Base-by-base conservation (phyloP, 2,113 vertebrate species). In the Siphamia tubifer region DNA sequence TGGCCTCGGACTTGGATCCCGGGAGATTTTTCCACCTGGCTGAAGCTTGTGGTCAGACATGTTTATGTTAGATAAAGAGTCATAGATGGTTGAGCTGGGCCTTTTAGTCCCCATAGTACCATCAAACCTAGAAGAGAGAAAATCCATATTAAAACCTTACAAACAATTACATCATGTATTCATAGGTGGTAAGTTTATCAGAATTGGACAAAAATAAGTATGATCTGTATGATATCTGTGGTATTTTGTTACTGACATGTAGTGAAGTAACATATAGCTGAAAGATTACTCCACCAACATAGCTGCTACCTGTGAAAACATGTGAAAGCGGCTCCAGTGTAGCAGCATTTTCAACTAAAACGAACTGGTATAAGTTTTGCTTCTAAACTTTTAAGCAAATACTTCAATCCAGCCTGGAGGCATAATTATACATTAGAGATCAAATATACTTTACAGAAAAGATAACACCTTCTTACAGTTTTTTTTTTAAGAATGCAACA, bases 61-160 rank as follows among this genome's bases (percentile, higher is more conserved):
- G 69, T 72, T 88, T 72, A 66, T 65, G 65, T 75, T 78, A 48
- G 71, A 72, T 58, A 80, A 30, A 43, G 77, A 80, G 62, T 90
- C 80, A 56, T 80, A 78, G 20, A 68, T 39, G 65, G 55, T 80
- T 78, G 76, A 74, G 63, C 62, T 87, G 82, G 73, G 73, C 45
- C 79, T 84, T 86, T 85, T 90, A 49, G 87, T 92, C 64, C n/a
- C 89, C 91, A 92, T 93, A 35, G 62, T 71, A 77, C 57, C 85
- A 91, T 83, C 81, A 53, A 84, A 82, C 81, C 91, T 92, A 57
- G 58, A 81, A 85, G 39, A 85, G 1, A 67, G 23, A 32, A n/a
- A 25, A 20, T 10, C 36, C 10, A 62, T 2, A 39, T 27, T 9
- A 23, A 55, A 8, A 63, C 16, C 45, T 20, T 40, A n/a, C 13